These are phyloP conservation scores for Xenentodon cancila DNA, from an alignment of 2,797 vertebrate genomes.

Conservation along the genomic window DNA sequence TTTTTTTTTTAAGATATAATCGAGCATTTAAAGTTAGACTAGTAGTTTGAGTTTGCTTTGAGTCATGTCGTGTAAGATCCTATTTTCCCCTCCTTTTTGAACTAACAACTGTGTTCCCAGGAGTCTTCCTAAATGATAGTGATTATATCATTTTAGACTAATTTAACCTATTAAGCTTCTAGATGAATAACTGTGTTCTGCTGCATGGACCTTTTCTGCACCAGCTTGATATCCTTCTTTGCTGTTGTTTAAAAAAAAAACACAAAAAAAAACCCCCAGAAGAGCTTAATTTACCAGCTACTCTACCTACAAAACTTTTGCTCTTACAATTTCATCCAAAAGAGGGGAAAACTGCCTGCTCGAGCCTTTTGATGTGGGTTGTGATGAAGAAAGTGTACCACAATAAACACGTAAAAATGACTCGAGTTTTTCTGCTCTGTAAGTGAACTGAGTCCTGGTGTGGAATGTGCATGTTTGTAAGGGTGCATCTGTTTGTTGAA, in stretches of 20 bases:
- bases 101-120: slow-evolving; percentile 42
- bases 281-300: too few species aligned
- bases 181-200: slow-evolving; percentile 23
- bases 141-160: slow-evolving; percentile 24
- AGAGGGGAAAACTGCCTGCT: slow-evolving; percentile 8
- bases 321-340: too few species aligned
- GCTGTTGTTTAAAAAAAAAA: slow-evolving; percentile 32
- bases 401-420: slow-evolving; percentile 50
- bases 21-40: slow-evolving; percentile 2
- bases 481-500: slow-evolving; percentile 58
- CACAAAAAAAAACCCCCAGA: too few species aligned
- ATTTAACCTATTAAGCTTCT: slow-evolving; percentile 24
- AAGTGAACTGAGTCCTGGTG: slow-evolving; percentile 12
- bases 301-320: too few species aligned
- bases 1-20: slow-evolving; percentile 3
- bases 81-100: too few species aligned
- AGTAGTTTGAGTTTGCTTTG: slow-evolving; percentile 33
- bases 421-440: neutral
- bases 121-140: slow-evolving; percentile 20
- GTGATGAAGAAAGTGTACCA: slow-evolving; percentile 16
- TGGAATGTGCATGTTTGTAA: slow-evolving; percentile 32
- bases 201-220: slow-evolving; percentile 43
- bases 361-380: slow-evolving; percentile 27
- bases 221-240: slow-evolving; percentile 24
- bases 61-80: slow-evolving; percentile 32